Evolutionary conservation across 2,888 invertebrate species (phyloP).

Genomic region (Pseudococcus jackbeardsleyi): DNA sequence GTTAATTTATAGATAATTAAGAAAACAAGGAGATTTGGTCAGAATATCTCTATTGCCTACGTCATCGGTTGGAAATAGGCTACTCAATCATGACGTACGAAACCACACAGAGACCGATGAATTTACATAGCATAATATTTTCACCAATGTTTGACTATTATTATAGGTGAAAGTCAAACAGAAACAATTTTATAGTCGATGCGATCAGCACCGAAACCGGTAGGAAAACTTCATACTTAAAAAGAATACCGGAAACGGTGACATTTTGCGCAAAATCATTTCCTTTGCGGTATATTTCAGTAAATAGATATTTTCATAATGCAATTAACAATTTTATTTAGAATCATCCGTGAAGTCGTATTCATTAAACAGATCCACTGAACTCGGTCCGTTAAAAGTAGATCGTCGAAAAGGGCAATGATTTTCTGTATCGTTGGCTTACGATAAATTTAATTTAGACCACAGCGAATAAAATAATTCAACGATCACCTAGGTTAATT

Average conservation of each 20-base stretch:
- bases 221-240: neutral
- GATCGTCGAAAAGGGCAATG: neutral
- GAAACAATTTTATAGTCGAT: neutral
- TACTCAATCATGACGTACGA: neutral
- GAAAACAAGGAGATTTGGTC: too few relatives aligned
- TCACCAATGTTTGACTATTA: neutral
- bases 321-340: neutral
- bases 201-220: neutral
- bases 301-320: slow-evolving; percentile 34
- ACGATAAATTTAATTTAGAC: neutral
- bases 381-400: neutral
- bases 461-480: neutral
- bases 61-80: neutral
- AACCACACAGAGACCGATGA: neutral
- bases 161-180: slow-evolving; percentile 39
- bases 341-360: slow-evolving; percentile 3
- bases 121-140: slow-evolving; percentile 1
- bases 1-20: neutral
- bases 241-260: slow-evolving; percentile 12
- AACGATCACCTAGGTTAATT: neutral
- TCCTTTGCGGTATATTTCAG: slow-evolving; percentile 1
- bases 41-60: neutral
- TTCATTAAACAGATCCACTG: slow-evolving; percentile 11
- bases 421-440: neutral
- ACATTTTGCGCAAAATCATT: slow-evolving; percentile 49